Evolutionary conservation across 1,140 invertebrate species (phyloP).

Genomic region (Bombyx mandarina): DNA sequence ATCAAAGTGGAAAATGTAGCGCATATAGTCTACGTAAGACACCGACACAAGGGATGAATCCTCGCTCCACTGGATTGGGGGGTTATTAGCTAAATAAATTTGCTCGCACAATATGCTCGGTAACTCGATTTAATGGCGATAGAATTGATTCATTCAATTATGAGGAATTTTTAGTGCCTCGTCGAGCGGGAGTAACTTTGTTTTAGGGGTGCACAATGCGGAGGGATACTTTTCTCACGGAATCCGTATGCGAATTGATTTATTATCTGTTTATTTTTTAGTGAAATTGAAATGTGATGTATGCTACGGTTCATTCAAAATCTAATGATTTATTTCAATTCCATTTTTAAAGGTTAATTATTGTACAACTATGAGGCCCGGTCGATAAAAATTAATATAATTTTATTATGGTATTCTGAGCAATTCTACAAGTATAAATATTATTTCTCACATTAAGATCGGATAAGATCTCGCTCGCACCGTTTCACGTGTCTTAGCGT

Average conservation of each 20-base stretch:
- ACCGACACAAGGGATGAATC: conserved; percentile 37
- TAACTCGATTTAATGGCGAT: conserved; percentile 71
- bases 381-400: too few relatives aligned
- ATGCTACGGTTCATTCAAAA: not conserved
- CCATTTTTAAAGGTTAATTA: too few relatives aligned
- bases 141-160: conserved; percentile 72
- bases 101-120: conserved; percentile 68
- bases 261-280: conserved; percentile 17
- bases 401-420: too few relatives aligned
- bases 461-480: too few relatives aligned
- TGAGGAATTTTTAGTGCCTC: conserved; percentile 69
- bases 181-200: conserved; percentile 49
- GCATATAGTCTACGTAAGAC: conserved; percentile 2
- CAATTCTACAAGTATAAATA: too few relatives aligned
- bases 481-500: conserved; percentile 6
- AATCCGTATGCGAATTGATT: conserved; percentile 39
- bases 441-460: too few relatives aligned
- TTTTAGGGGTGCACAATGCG: conserved; percentile 35
- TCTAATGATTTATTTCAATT: too few relatives aligned
- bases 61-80: conserved; percentile 33
- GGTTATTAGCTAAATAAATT: conserved; percentile 71
- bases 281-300: too few relatives aligned
- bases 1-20: too few relatives aligned
- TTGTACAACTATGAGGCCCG: too few relatives aligned
- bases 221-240: conserved; percentile 50